Conservation (phyloP, 2,113 vertebrate genomes). For the Psilopogon haemacephalus region DNA sequence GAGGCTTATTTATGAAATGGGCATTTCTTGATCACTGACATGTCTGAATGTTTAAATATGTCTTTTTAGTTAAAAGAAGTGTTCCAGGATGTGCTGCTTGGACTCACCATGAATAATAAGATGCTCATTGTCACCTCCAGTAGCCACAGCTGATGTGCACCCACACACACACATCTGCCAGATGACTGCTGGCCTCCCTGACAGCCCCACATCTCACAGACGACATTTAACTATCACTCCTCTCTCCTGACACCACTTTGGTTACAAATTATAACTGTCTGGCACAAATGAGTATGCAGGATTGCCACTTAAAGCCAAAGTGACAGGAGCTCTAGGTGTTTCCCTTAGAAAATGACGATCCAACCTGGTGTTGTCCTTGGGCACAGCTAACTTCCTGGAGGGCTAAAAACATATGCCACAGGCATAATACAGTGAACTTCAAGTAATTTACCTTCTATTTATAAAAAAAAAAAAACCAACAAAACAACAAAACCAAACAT, state of each 20-base stretch:
- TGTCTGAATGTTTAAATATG: not conserved
- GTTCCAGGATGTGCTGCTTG: not conserved
- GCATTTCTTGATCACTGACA: not conserved
- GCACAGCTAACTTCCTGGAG: not conserved
- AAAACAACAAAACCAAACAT: too few species aligned
- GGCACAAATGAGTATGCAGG: not conserved
- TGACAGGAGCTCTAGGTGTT: not conserved
- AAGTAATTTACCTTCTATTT: not conserved
- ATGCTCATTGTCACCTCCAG: not conserved
- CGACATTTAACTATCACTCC: not conserved
- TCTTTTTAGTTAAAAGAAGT: not conserved
- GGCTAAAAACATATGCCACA: not conserved
- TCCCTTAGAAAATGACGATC: not conserved
- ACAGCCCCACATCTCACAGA: not conserved
- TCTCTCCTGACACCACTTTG: not conserved
- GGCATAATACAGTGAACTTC: not conserved
- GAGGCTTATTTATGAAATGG: not conserved
- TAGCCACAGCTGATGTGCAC: not conserved
- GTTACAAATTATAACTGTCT: not conserved
- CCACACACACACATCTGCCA: not conserved
- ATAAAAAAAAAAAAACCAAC: too few species aligned
- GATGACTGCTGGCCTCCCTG: not conserved
- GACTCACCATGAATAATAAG: too few species aligned
- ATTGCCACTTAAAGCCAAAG: not conserved
- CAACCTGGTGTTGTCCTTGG: fast-evolving